Evolutionary conservation across 2,797 vertebrate species (phyloP), one percentile per base, ranked within the genome.

Genomic region (Tokudaia tokunoshimensis): DNA sequence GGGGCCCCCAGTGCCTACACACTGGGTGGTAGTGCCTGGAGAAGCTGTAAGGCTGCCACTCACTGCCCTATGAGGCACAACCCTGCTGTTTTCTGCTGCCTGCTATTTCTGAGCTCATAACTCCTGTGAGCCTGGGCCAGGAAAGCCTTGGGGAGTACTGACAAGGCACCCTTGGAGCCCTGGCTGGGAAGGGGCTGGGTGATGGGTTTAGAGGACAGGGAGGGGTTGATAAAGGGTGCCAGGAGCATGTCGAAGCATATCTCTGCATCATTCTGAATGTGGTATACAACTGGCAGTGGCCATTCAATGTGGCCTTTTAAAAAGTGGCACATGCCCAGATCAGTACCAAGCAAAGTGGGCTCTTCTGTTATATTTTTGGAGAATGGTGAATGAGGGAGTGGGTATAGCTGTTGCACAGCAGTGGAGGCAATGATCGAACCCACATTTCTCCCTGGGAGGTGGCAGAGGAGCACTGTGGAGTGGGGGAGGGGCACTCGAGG

Each of bases 401-500:
- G 80, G 55, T 6, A 2, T 17, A 5, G 13, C 0, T 15, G 31
- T 17, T 17, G 1, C 1, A 2, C 0, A 41, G 41, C 41, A 41
- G 41, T 41, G 1, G 55, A 4, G 0, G 34, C 5, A 15, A 10
- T 0, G 63, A 1, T 6, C 13, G 24, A 17, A 24, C 7, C 19
- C 29, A 0, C 34, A 4, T 3, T 20, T 4, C 0, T 24, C 52
- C 0, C 1, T 1, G 0, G 76, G 11, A n/a, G 3, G 9, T 20
- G 2, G 0, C 29, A 37, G n/a, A 26, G 59, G 20, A 19, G 4
- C 0, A 8, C 63, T 50, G 19, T 34, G 1, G 37, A 59, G 1
- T 12, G 26, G 63, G 50, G n/a, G 15, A 3, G 15, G 31, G 59
- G 20, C 12, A 22, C 61, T 76, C 3, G n/a, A 78, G 44, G 0